Percentiles rank a stretch among this genome's conserved stretches.
phyloP scores from a whole-genome alignment of 2,113 vertebrate genomes.

The Callaeas wilsoni region DNA sequence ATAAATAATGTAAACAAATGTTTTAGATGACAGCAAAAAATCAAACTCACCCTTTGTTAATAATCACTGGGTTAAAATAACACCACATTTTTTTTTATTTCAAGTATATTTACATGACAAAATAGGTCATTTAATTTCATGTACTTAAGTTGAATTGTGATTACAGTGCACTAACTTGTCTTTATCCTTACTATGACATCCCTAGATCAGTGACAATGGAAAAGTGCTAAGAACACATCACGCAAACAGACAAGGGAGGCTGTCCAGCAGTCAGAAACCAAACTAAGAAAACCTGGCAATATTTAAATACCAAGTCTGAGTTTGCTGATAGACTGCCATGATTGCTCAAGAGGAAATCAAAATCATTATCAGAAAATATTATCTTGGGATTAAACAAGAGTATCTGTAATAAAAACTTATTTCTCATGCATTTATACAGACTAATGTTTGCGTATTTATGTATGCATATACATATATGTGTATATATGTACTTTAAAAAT shows the following conservation, averaged over 20 bases:
- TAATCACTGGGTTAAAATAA: not conserved
- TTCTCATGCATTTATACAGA: not conserved
- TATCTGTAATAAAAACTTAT: not conserved
- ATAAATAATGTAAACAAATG: not conserved
- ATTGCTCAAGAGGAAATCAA: not conserved
- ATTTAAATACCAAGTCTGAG: not conserved
- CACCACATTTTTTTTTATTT: not conserved
- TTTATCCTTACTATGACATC: not conserved
- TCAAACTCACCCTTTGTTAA: not conserved
- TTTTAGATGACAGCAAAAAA: not conserved
- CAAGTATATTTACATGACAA: not conserved
- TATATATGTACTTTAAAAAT: not conserved
- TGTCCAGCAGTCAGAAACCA: not conserved
- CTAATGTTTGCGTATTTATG: not conserved
- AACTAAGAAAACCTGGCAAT: not conserved
- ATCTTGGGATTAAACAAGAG: not conserved
- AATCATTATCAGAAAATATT: not conserved
- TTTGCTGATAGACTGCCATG: not conserved
- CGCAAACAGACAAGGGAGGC: not conserved
- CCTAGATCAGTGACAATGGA: not conserved
- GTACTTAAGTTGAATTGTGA: not conserved
- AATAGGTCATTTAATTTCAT: not conserved
- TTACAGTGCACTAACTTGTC: not conserved
- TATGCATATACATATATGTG: not conserved
- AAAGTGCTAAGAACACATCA: not conserved